These are phyloP conservation scores for Oncopeltus fasciatus DNA, from an alignment of 1,140 invertebrate genomes.

Conservation along the genomic window DNA sequence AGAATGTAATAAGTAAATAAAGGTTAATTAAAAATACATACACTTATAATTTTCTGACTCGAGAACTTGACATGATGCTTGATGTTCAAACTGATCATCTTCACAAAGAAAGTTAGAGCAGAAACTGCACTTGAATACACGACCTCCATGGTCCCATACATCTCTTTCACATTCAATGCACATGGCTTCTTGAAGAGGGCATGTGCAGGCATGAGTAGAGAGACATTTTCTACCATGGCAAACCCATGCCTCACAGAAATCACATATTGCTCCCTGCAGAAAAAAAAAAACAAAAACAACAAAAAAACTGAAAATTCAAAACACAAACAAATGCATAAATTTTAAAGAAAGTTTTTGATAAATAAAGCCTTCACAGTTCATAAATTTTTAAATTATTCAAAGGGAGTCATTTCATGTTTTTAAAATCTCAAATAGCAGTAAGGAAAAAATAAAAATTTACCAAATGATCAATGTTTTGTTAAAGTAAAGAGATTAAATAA, in stretches of 20 bases:
- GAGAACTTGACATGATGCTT: slow-evolving; percentile 88
- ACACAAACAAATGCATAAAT: too few relatives aligned
- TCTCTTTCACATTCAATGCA: slow-evolving; percentile 83
- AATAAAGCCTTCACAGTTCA: too few relatives aligned
- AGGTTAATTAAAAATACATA: slow-evolving; percentile 37
- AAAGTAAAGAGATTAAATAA: too few relatives aligned
- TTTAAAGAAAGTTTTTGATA: too few relatives aligned
- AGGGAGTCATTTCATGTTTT: too few relatives aligned
- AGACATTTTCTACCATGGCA: slow-evolving; percentile 89
- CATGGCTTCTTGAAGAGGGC: slow-evolving; percentile 71
- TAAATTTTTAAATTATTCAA: too few relatives aligned
- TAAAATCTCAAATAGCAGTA: too few relatives aligned
- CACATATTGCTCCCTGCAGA: slow-evolving; percentile 82
- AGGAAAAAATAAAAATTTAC: too few relatives aligned
- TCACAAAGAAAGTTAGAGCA: slow-evolving; percentile 84
- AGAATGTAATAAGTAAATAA: too few relatives aligned
- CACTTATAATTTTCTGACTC: slow-evolving; percentile 90
- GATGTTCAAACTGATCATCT: slow-evolving; percentile 97
- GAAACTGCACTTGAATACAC: slow-evolving; percentile 86
- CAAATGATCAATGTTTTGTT: too few relatives aligned
- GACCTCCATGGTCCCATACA: slow-evolving; percentile 87
- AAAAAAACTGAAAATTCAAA: too few relatives aligned
- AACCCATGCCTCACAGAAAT: slow-evolving; percentile 94
- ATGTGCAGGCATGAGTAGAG: slow-evolving; percentile 79
- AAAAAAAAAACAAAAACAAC: background rate